Base-by-base conservation (phyloP, 53 echinoderm and acorn worm genomes). In the Arbacia lixula region DNA sequence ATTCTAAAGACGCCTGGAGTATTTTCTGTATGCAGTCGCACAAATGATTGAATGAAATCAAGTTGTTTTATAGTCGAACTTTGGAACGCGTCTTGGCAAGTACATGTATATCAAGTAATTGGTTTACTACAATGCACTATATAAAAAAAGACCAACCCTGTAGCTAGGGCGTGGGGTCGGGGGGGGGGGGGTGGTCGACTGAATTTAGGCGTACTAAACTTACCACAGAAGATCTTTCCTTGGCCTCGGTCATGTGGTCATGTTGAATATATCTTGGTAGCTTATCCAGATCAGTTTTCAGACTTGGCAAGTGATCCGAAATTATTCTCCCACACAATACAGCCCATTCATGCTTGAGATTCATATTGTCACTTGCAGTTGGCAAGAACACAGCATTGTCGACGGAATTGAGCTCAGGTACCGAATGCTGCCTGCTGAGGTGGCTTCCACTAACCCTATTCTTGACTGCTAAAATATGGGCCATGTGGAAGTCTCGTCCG, bases 401-500 rank as follows among this genome's bases (percentile, higher is more conserved):
- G 9, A 87, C n/a, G 0, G 63, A 42, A 31, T 68, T 19, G 3
- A 67, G 24, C 14, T 83, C 60, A 10, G 41, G 20, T 16, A 49
- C 52, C 6, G 60, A 76, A 14, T 30, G 20, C 11, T 87, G 68
- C 46, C 74, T 58, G n/a, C 36, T 39, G 11, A 69, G 24, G 62
- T 87, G 84, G 27, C 71, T 22, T 28, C 84, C 58, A 14, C 17
- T n/a, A 1, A 91, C 75, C 10, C 87, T 53, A 46, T 87, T 87
- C 42, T 87, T 10, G 1, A 84, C 60, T 3, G 79, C 87, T 26
- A 91, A 50, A 58, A 87, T 66, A 33, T 91, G 84, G 16, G 83
- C 83, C 87, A 91, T 87, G 56, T 87, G 91, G 34, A 49, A 60
- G 71, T 91, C 91, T 37, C 30, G 30, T 25, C 71, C 68, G 33